These are phyloP conservation scores for Rhineura floridana DNA, from an alignment of 2,113 vertebrate species.

Conservation along the genomic window DNA sequence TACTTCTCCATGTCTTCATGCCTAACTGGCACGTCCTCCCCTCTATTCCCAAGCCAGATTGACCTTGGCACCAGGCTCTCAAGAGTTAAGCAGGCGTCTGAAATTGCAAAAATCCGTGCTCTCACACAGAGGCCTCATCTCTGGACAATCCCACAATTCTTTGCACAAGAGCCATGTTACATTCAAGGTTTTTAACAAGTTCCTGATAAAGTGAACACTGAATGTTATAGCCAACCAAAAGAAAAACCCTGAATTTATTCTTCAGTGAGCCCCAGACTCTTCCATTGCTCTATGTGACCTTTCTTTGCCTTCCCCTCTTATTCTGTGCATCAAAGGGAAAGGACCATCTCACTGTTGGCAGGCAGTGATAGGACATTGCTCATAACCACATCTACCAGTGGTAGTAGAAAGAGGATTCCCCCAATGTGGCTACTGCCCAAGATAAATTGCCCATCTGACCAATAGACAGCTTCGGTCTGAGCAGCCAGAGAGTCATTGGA, in stretches of 20 bases:
- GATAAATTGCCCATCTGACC: not conserved
- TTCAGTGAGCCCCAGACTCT: not conserved
- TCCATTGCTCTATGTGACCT: not conserved
- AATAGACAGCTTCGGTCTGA: not conserved
- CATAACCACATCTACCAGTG: not conserved
- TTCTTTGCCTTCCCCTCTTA: not conserved
- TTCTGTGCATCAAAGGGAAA: not conserved
- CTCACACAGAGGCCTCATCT: too few species aligned
- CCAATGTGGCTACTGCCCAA: not conserved
- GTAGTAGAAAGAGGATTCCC: not conserved
- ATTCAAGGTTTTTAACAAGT: too few species aligned
- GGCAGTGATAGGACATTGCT: not conserved
- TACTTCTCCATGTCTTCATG: too few species aligned
- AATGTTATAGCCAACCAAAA: not conserved
- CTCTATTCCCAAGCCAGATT: too few species aligned
- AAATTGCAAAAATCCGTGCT: too few species aligned
- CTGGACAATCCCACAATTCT: too few species aligned
- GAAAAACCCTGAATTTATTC: not conserved
- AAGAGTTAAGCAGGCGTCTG: too few species aligned
- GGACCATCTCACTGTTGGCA: too few species aligned
- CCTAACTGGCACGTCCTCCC: too few species aligned
- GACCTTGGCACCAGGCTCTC: too few species aligned
- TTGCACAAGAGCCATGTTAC: too few species aligned
- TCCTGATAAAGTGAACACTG: not conserved
- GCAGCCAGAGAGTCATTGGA: not conserved